A percentile compares a stretch with the other conserved stretches of the same genome.
Conservation (phyloP, 2,113 vertebrate genomes). For the Pseudolaguvia tuberculata region DNA sequence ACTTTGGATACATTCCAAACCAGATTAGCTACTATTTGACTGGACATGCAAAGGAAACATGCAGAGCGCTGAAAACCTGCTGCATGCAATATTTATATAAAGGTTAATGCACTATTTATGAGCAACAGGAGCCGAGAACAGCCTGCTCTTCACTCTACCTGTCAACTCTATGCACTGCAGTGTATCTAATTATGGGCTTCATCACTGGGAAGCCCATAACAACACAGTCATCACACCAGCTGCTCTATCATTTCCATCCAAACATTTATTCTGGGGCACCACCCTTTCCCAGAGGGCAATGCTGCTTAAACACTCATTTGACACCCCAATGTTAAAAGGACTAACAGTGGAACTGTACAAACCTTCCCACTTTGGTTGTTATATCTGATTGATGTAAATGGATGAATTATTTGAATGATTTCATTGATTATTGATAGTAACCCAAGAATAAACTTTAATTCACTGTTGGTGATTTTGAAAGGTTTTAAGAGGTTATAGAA, state of each 20-base stretch:
- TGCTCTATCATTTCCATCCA: neutral
- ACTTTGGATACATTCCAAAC: constrained; percentile 12
- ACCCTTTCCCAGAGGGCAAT: too few species aligned
- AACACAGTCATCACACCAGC: constrained; percentile 50
- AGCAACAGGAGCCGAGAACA: constrained; percentile 65
- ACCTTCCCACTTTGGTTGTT: too few species aligned
- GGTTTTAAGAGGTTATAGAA: too few species aligned
- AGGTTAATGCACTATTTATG: constrained; percentile 76
- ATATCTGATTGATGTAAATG: too few species aligned
- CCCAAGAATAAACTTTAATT: too few species aligned
- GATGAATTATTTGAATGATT: too few species aligned
- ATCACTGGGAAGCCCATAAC: constrained; percentile 50
- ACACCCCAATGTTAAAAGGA: too few species aligned
- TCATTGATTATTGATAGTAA: too few species aligned
- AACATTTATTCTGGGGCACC: neutral
- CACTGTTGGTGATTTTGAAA: too few species aligned
- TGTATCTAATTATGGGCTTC: constrained; percentile 18
- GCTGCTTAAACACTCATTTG: too few species aligned
- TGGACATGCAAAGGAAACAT: constrained; percentile 18
- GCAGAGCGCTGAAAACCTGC: constrained; percentile 49
- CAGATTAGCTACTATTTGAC: neutral
- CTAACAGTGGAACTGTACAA: too few species aligned
- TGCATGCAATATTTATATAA: constrained; percentile 63
- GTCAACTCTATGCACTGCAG: constrained; percentile 59
- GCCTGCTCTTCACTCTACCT: constrained; percentile 60